phyloP scores from a whole-genome alignment of 2,888 invertebrate genomes.

The Oasisia sp. region DNA sequence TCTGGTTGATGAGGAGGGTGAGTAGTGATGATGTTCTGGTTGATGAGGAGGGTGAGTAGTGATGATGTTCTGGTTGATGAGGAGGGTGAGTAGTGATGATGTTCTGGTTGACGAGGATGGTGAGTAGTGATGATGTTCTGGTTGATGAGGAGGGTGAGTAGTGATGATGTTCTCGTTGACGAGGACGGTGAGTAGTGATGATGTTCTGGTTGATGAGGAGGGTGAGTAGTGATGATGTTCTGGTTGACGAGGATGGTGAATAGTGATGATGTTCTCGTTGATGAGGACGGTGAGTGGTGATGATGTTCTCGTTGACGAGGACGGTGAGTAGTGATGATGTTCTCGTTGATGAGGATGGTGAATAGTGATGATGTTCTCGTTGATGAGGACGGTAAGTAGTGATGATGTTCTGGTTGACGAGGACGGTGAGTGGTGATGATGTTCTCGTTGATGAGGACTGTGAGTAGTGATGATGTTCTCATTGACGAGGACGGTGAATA shows the following conservation, averaged over 20 bases:
- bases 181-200: constrained; percentile 5
- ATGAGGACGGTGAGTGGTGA: constrained; percentile 18
- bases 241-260: constrained; percentile 26
- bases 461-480: not conserved
- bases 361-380: no score
- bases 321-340: constrained; percentile 49
- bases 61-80: constrained; percentile 50
- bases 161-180: constrained; percentile 50
- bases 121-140: constrained; percentile 49
- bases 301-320: constrained; percentile 50
- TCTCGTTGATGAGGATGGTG: constrained; percentile 26
- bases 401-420: constrained; percentile 49
- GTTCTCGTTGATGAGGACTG: constrained; percentile 27
- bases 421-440: constrained; percentile 48
- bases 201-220: constrained; percentile 49
- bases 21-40: constrained; percentile 49
- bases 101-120: constrained; percentile 25
- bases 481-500: no score
- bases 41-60: constrained; percentile 22
- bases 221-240: constrained; percentile 49
- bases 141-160: constrained; percentile 25
- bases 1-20: constrained; percentile 26
- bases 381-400: not conserved
- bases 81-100: constrained; percentile 48
- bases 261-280: constrained; percentile 49